These are phyloP conservation scores for Macroglossus sobrinus DNA, from an alignment of 2,113 vertebrate genomes.

Conservation along the genomic window DNA sequence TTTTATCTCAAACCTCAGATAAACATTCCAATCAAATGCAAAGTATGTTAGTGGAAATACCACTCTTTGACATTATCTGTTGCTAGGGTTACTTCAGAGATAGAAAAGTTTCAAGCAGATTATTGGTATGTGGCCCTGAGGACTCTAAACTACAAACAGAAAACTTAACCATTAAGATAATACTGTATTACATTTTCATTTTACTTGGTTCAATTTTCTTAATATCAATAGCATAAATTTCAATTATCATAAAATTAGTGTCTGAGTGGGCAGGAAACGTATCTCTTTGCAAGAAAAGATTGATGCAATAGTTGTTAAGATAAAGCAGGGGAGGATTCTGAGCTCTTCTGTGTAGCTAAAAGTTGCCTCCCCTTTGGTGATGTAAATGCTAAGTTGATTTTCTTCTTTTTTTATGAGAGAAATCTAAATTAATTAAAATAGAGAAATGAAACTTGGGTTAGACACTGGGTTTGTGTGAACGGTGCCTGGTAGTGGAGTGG, in stretches of 20 bases:
- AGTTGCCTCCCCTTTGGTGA: slow-evolving; percentile 57
- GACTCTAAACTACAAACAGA: slow-evolving; percentile 44
- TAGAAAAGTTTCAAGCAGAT: slow-evolving; percentile 41
- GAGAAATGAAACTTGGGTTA: slow-evolving; percentile 15
- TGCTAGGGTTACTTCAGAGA: slow-evolving; percentile 57
- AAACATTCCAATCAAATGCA: slow-evolving; percentile 48
- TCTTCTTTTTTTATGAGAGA: slow-evolving; percentile 72
- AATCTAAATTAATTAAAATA: slow-evolving; percentile 76
- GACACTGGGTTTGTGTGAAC: neutral
- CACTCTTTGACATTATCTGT: slow-evolving; percentile 5
- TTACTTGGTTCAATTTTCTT: slow-evolving; percentile 35
- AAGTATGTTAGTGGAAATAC: slow-evolving; percentile 44
- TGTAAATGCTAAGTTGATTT: slow-evolving; percentile 59
- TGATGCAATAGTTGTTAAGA: slow-evolving; percentile 45
- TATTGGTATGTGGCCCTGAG: slow-evolving; percentile 29
- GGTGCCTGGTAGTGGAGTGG: neutral
- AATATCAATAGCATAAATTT: slow-evolving; percentile 63
- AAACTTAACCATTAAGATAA: slow-evolving; percentile 50
- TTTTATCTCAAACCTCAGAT: slow-evolving; percentile 45
- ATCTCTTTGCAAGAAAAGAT: slow-evolving; percentile 50
- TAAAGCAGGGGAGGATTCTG: neutral
- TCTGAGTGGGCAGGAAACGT: slow-evolving; percentile 58
- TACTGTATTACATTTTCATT: slow-evolving; percentile 59
- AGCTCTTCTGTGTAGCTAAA: slow-evolving; percentile 56
- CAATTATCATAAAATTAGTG: slow-evolving; percentile 54